A percentile compares a stretch with the other conserved stretches of the same genome.
Evolutionary conservation across 2,113 vertebrate genomes (phyloP).

Genomic region (Poecilia latipinna): DNA sequence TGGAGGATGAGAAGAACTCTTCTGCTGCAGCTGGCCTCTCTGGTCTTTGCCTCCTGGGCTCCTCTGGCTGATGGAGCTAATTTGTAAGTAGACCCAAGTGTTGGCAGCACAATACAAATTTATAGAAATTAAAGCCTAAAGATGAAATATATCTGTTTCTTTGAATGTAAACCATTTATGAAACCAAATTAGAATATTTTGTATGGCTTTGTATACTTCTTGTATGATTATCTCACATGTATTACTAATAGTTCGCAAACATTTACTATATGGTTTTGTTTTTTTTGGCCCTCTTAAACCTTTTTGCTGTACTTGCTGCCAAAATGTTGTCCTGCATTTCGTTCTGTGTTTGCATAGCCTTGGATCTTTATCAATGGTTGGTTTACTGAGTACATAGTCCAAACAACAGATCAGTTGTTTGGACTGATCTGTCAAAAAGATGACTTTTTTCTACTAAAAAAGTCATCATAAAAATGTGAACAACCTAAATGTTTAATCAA

Average conservation of each 20-base stretch:
- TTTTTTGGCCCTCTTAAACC: conserved; percentile 3
- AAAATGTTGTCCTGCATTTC: background rate
- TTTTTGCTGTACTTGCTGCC: conserved; percentile 9
- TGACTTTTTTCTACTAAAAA: too few species aligned
- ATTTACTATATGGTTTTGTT: too few species aligned
- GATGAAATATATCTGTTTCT: background rate
- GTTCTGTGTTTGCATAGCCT: background rate
- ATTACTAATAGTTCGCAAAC: background rate
- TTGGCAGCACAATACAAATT: background rate
- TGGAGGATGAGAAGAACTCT: conserved; percentile 43
- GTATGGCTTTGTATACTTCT: background rate
- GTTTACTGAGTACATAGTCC: conserved; percentile 25
- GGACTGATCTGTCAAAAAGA: too few species aligned
- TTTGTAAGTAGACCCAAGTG: conserved; percentile 51
- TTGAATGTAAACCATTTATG: background rate
- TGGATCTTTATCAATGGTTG: conserved; percentile 25
- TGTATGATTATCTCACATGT: background rate
- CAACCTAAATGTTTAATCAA: too few species aligned
- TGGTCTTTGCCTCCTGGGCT: conserved; percentile 45
- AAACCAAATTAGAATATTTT: too few species aligned
- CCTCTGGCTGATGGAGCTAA: conserved; percentile 32
- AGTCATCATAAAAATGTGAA: background rate
- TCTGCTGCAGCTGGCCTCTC: conserved; percentile 56
- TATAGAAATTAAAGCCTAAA: background rate
- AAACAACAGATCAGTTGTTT: background rate